phyloP scores from a whole-genome alignment of 1,140 invertebrate genomes.

The Heliconius eleuchia region DNA sequence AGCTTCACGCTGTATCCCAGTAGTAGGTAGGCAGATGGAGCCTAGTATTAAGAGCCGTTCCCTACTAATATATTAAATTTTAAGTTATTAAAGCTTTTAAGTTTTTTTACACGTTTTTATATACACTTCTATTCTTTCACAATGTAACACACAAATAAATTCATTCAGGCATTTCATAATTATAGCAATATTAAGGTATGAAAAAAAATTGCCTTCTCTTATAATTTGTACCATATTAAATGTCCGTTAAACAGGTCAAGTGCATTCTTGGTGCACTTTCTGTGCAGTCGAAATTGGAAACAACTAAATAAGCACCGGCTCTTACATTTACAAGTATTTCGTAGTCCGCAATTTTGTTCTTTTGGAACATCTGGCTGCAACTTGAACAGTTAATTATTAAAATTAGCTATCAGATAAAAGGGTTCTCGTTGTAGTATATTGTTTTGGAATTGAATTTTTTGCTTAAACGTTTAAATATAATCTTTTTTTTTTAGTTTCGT shows the following conservation, averaged over 20 bases:
- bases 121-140: no score
- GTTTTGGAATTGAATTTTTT: background rate
- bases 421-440: background rate
- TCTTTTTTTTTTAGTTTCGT: no score
- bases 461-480: background rate
- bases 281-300: slow-evolving; percentile 34
- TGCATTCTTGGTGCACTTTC: slow-evolving; percentile 26
- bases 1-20: no score
- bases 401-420: background rate
- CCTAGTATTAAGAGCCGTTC: no score
- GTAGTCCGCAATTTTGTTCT: slow-evolving; percentile 15
- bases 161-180: no score
- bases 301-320: slow-evolving; percentile 23
- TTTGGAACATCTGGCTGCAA: background rate
- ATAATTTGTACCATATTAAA: slow-evolving; percentile 21
- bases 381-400: slow-evolving; percentile 12
- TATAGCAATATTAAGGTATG: no score
- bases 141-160: no score
- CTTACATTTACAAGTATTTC: slow-evolving; percentile 25
- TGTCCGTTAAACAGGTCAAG: slow-evolving; percentile 34
- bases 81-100: no score
- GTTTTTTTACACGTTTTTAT: no score
- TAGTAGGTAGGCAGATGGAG: no score
- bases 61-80: no score
- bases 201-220: background rate